Evolutionary conservation across 2,797 vertebrate genomes (phyloP).

Genomic region (Siniperca undulata): DNA sequence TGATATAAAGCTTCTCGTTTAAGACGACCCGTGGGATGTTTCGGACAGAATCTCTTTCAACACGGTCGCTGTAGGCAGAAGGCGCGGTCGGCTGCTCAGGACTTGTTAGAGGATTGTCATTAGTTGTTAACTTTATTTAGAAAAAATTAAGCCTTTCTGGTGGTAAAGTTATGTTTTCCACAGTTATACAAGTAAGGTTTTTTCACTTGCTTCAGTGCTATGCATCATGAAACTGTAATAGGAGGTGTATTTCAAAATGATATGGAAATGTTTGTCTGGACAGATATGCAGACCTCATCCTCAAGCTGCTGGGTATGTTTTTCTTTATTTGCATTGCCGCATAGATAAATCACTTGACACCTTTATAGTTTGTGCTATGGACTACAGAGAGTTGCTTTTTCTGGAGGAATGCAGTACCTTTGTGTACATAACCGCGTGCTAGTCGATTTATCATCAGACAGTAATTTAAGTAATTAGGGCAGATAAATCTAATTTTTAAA

Average conservation of each 20-base stretch:
- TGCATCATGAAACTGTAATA: slow-evolving; percentile 55
- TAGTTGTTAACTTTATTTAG: slow-evolving; percentile 64
- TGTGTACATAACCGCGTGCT: slow-evolving; percentile 71
- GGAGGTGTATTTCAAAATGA: slow-evolving; percentile 62
- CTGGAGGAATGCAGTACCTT: slow-evolving; percentile 70
- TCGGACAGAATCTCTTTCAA: slow-evolving; percentile 64
- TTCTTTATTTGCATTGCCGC: slow-evolving; percentile 77
- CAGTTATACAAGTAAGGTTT: slow-evolving; percentile 41
- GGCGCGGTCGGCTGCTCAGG: slow-evolving; percentile 48
- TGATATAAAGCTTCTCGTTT: slow-evolving; percentile 75
- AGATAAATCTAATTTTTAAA: slow-evolving; percentile 75
- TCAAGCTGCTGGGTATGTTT: slow-evolving; percentile 67
- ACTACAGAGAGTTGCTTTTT: slow-evolving; percentile 82
- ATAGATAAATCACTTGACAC: slow-evolving; percentile 78
- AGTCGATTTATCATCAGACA: slow-evolving; percentile 74
- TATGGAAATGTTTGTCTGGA: slow-evolving; percentile 59
- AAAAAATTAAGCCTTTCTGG: slow-evolving; percentile 26
- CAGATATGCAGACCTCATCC: slow-evolving; percentile 70
- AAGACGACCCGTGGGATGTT: slow-evolving; percentile 69
- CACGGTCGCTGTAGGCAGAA: slow-evolving; percentile 45
- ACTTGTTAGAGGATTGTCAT: slow-evolving; percentile 63
- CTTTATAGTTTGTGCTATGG: slow-evolving; percentile 73
- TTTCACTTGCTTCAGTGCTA: slow-evolving; percentile 34
- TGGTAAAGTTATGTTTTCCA: slow-evolving; percentile 46
- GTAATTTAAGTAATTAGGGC: slow-evolving; percentile 81